phyloP scores from a whole-genome alignment of 2,888 invertebrate genomes.

The Allygus modestus region DNA sequence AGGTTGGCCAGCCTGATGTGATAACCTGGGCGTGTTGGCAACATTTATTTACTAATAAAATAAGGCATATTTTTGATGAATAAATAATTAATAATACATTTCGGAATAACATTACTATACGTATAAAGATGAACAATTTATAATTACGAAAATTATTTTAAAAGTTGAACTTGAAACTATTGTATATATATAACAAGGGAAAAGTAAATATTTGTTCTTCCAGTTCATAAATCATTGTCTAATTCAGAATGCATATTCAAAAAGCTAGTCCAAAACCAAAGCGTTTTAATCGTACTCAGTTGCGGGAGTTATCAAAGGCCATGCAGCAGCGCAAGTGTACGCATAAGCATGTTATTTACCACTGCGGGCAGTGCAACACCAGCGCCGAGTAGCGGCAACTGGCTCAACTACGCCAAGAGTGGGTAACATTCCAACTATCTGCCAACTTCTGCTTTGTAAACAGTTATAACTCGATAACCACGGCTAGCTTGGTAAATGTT shows the following conservation, averaged over 20 bases:
- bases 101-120: too few relatives aligned
- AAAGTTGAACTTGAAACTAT: too few relatives aligned
- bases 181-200: too few relatives aligned
- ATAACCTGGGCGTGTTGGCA: not conserved
- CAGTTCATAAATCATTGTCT: too few relatives aligned
- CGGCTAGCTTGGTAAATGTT: not conserved
- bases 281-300: too few relatives aligned
- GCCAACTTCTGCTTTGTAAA: not conserved
- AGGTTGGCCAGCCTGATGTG: not conserved
- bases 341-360: not conserved
- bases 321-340: not conserved
- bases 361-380: not conserved
- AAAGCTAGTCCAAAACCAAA: too few relatives aligned
- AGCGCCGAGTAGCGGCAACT: not conserved
- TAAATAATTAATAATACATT: too few relatives aligned
- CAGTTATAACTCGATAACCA: not conserved
- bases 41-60: not conserved
- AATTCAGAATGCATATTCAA: too few relatives aligned
- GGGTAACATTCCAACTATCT: not conserved
- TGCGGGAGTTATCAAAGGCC: not conserved
- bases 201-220: too few relatives aligned
- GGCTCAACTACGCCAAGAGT: not conserved
- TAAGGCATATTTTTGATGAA: too few relatives aligned
- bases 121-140: too few relatives aligned
- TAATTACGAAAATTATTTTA: too few relatives aligned